Evolutionary conservation across 2,888 invertebrate genomes (phyloP).

Genomic region (Lepidocyrtinus sp.): DNA sequence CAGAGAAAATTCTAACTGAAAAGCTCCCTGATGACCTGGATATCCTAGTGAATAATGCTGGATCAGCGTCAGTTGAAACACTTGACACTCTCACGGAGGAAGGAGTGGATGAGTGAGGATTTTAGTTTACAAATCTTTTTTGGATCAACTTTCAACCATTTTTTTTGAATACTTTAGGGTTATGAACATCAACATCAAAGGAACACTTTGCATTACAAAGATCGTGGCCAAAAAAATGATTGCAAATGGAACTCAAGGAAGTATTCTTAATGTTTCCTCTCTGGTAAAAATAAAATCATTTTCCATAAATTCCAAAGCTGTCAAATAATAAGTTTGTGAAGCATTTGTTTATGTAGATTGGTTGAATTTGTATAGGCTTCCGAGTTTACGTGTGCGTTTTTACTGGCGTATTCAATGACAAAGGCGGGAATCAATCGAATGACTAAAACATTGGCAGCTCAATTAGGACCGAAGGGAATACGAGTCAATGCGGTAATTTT

Average conservation of each 20-base stretch:
- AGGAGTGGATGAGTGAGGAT: constrained; percentile 82
- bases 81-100: constrained; percentile 81
- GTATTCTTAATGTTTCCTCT: constrained; percentile 93
- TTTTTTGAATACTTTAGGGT: constrained; percentile 69
- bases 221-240: constrained; percentile 83
- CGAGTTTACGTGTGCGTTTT: constrained; percentile 81
- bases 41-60: constrained; percentile 93
- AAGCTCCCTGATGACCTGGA: constrained; percentile 79
- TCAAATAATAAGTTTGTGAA: background rate
- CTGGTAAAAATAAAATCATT: too few species aligned
- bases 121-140: too few species aligned
- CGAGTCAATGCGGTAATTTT: constrained; percentile 50
- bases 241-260: constrained; percentile 80
- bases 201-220: constrained; percentile 89
- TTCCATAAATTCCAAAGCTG: too few species aligned
- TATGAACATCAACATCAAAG: constrained; percentile 85
- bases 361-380: constrained; percentile 71
- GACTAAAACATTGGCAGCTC: constrained; percentile 87
- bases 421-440: constrained; percentile 93
- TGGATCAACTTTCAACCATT: too few species aligned
- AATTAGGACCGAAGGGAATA: constrained; percentile 80
- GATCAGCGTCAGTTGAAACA: constrained; percentile 79
- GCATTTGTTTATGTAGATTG: constrained; percentile 47
- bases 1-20: constrained; percentile 77
- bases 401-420: constrained; percentile 86